Conservation (phyloP, 2,113 vertebrate genomes). For the Ictidomys tridecemlineatus region DNA sequence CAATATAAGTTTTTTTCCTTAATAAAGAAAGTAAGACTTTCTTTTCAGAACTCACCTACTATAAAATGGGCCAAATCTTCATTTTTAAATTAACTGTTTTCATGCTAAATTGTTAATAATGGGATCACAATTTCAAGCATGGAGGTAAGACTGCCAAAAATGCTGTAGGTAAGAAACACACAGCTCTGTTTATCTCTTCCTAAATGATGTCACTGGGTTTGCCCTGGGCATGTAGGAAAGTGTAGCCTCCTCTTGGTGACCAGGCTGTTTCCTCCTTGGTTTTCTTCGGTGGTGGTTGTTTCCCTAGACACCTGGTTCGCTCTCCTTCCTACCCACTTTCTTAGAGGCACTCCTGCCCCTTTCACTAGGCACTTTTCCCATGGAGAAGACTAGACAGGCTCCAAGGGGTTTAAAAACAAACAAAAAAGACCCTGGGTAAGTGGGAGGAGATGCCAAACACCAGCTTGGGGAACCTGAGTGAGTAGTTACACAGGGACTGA, state of each 20-base stretch:
- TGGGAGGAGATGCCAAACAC: neutral
- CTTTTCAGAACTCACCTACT: slow-evolving; percentile 12
- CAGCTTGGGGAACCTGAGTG: neutral
- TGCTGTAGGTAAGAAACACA: neutral
- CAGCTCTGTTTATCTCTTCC: neutral
- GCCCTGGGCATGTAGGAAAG: neutral
- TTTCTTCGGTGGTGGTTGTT: neutral
- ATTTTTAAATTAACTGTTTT: slow-evolving; percentile 16
- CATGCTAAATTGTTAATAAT: neutral
- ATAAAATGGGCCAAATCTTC: neutral
- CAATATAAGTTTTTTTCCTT: neutral
- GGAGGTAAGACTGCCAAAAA: neutral
- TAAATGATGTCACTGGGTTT: neutral
- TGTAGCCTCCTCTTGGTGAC: neutral
- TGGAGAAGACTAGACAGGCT: neutral
- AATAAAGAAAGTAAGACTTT: neutral
- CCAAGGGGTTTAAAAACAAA: neutral
- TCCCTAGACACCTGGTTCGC: neutral
- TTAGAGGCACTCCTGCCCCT: neutral
- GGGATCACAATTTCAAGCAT: neutral
- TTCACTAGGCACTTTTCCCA: neutral
- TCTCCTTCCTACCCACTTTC: neutral
- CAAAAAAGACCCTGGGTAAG: neutral
- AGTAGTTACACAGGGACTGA: neutral
- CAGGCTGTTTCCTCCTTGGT: neutral